A percentile compares a stretch with the other conserved stretches of the same genome.
Conservation (phyloP, 2,113 vertebrate genomes). For the Clarias magur region DNA sequence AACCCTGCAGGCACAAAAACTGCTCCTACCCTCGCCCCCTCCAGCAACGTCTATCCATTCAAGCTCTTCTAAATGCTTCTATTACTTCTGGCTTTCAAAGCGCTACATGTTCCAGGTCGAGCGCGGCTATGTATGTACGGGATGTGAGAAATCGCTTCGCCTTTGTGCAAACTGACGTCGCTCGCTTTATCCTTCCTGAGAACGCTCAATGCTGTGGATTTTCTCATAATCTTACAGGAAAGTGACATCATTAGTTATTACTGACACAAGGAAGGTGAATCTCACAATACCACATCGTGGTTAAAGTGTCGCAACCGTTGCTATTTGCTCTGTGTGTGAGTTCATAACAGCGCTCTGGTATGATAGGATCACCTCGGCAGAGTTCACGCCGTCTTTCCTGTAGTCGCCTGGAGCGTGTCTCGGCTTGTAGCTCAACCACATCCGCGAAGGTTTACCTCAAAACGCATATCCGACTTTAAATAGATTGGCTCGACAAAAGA, state of each 20-base stretch:
- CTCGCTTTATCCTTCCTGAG: not conserved
- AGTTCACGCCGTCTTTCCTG: not conserved
- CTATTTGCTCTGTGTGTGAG: not conserved
- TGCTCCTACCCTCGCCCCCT: slow-evolving; percentile 49
- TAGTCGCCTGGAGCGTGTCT: not conserved
- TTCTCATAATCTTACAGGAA: slow-evolving; percentile 29
- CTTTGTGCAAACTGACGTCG: not conserved
- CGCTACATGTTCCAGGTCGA: not conserved
- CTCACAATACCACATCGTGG: not conserved
- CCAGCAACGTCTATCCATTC: slow-evolving; percentile 26
- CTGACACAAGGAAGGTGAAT: not conserved
- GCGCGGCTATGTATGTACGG: not conserved
- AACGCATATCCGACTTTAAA: not conserved
- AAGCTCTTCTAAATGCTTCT: not conserved
- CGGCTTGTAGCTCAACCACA: not conserved
- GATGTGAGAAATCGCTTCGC: not conserved
- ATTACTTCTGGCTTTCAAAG: not conserved
- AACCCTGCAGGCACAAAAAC: slow-evolving; percentile 64
- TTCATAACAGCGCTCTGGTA: not conserved
- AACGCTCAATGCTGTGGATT: not conserved
- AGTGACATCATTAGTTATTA: slow-evolving; percentile 14
- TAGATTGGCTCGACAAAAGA: not conserved
- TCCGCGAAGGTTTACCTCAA: not conserved
- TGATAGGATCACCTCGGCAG: not conserved
- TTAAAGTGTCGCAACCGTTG: not conserved